Percentiles rank a stretch among this genome's conserved stretches.
These are phyloP conservation scores for Pachymerium ferrugineum DNA, from an alignment of 2,888 invertebrate genomes.

Conservation along the genomic window DNA sequence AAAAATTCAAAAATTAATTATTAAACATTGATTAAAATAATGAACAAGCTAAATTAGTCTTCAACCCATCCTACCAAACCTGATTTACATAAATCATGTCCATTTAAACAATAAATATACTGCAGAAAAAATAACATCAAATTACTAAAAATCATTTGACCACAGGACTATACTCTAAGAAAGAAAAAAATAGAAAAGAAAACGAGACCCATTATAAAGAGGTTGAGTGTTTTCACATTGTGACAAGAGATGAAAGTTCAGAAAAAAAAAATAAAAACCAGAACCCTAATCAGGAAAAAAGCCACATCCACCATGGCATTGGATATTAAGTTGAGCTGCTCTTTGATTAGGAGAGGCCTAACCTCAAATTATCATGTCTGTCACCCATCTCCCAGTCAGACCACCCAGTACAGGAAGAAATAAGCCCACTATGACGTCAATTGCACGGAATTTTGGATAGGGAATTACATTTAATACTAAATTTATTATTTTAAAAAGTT, in stretches of 20 bases:
- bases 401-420: slow-evolving; percentile 5
- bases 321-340: slow-evolving; percentile 18
- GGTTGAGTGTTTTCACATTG: not conserved
- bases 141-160: slow-evolving; percentile 1
- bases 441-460: not conserved
- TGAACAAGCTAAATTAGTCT: not conserved
- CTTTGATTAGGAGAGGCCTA: slow-evolving; percentile 27
- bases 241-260: not conserved
- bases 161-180: not conserved
- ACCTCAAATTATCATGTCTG: slow-evolving; percentile 27
- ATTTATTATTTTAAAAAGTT: no score
- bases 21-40: not conserved
- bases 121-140: not conserved
- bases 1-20: not conserved
- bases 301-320: slow-evolving; percentile 5
- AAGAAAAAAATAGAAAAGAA: no score
- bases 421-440: slow-evolving; percentile 1
- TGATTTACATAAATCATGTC: not conserved
- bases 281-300: slow-evolving; percentile 17
- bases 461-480: no score
- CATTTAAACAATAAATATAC: not conserved
- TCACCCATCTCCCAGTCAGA: slow-evolving; percentile 3
- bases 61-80: not conserved
- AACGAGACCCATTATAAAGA: slow-evolving; percentile 6
- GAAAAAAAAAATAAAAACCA: not conserved